A percentile compares a stretch with the other conserved stretches of the same genome.
Evolutionary conservation across 2,888 invertebrate genomes (phyloP).

Genomic region (Euproctis similis): DNA sequence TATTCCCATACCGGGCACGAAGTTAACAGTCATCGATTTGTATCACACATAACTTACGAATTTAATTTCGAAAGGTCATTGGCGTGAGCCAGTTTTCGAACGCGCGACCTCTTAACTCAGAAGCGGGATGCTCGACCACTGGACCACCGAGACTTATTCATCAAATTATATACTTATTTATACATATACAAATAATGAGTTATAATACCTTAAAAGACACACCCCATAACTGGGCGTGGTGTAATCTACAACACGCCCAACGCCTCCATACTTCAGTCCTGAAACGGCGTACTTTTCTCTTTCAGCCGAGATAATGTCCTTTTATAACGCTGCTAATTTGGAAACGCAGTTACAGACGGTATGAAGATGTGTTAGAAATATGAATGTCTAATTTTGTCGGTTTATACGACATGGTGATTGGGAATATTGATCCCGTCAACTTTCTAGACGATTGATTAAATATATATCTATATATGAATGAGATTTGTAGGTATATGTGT

Average conservation of each 20-base stretch:
- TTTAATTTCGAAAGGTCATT: too few species aligned
- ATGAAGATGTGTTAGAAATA: slow-evolving; percentile 25
- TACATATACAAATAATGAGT: slow-evolving; percentile 18
- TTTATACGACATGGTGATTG: slow-evolving; percentile 47
- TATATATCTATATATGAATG: slow-evolving; percentile 20
- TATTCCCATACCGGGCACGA: too few species aligned
- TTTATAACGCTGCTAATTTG: slow-evolving; percentile 45
- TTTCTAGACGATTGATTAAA: slow-evolving; percentile 72
- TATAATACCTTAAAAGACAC: slow-evolving; percentile 37
- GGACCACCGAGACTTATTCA: too few species aligned
- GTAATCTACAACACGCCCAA: slow-evolving; percentile 50
- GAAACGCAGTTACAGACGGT: slow-evolving; percentile 23
- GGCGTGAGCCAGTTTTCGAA: too few species aligned
- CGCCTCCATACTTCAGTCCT: slow-evolving; percentile 43
- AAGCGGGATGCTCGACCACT: too few species aligned
- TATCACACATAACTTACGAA: too few species aligned
- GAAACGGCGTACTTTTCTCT: slow-evolving; percentile 40
- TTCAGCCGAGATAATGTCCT: slow-evolving; percentile 47
- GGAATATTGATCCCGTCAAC: slow-evolving; percentile 62
- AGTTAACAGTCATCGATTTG: too few species aligned
- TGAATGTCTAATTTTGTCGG: slow-evolving; percentile 25
- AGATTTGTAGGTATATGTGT: too few species aligned
- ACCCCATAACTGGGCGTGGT: slow-evolving; percentile 60
- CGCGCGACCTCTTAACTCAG: too few species aligned
- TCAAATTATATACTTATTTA: too few species aligned